Evolutionary conservation across 2,888 invertebrate species (phyloP).

Genomic region (Flexamia atlantica): DNA sequence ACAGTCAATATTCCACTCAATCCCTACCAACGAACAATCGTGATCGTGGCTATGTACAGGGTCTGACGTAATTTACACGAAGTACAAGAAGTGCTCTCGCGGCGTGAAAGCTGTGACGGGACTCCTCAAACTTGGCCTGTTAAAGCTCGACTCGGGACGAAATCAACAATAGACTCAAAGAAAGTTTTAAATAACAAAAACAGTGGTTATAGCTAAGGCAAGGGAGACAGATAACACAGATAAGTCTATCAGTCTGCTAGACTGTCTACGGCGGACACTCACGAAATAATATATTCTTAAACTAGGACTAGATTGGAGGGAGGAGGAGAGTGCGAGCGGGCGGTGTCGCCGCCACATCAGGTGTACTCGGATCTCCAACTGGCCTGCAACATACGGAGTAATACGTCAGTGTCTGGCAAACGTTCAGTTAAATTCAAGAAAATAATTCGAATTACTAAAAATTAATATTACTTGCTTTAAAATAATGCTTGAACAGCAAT

Average conservation of each 20-base stretch:
- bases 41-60: conserved; percentile 23
- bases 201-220: conserved; percentile 36
- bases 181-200: background rate
- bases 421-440: too few relatives aligned
- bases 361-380: conserved; percentile 96
- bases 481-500: too few relatives aligned
- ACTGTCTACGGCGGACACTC: conserved; percentile 52
- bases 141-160: conserved; percentile 37
- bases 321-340: conserved; percentile 17
- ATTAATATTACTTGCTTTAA: too few relatives aligned
- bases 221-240: conserved; percentile 47
- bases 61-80: conserved; percentile 17
- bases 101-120: background rate
- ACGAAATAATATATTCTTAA: conserved; percentile 56
- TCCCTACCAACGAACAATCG: background rate
- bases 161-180: background rate
- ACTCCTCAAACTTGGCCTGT: conserved; percentile 1
- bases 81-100: conserved; percentile 32
- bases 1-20: background rate
- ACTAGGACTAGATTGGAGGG: conserved; percentile 55
- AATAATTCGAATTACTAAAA: too few relatives aligned
- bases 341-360: conserved; percentile 79
- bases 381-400: conserved; percentile 82
- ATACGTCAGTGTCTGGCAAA: too few relatives aligned
- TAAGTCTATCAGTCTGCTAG: conserved; percentile 51